Evolutionary conservation across 2,797 vertebrate species (phyloP).

Genomic region (Liparis tanakae): DNA sequence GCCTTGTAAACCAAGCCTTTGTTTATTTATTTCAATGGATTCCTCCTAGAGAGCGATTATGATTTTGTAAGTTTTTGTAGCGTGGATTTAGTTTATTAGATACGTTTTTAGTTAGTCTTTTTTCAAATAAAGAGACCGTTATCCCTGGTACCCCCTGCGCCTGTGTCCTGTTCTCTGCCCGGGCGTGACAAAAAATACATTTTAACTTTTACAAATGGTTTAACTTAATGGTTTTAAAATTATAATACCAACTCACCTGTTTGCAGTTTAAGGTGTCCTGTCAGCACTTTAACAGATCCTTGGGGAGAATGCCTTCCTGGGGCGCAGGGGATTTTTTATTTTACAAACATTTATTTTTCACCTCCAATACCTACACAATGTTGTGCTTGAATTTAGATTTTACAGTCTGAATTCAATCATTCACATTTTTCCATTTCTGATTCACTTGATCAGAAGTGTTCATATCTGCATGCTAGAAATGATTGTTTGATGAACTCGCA

Average conservation of each 20-base stretch:
- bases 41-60: no score
- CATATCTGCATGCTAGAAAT: not conserved
- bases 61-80: no score
- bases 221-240: not conserved
- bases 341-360: no score
- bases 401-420: not conserved
- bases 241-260: no score
- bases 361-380: not conserved
- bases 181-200: no score
- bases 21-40: no score
- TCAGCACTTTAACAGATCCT: not conserved
- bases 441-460: not conserved
- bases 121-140: no score
- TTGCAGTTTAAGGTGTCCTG: not conserved
- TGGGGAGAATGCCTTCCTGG: not conserved
- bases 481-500: not conserved
- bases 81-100: no score
- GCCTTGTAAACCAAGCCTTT: no score
- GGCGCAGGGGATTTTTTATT: not conserved
- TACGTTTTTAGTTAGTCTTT: no score
- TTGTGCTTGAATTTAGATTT: not conserved
- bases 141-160: no score
- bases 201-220: conserved; percentile 2
- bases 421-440: not conserved
- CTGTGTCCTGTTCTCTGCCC: no score